Percentiles rank a stretch among this genome's conserved stretches.
phyloP scores from a whole-genome alignment of 2,113 vertebrate genomes.

The Grantiella picta region DNA sequence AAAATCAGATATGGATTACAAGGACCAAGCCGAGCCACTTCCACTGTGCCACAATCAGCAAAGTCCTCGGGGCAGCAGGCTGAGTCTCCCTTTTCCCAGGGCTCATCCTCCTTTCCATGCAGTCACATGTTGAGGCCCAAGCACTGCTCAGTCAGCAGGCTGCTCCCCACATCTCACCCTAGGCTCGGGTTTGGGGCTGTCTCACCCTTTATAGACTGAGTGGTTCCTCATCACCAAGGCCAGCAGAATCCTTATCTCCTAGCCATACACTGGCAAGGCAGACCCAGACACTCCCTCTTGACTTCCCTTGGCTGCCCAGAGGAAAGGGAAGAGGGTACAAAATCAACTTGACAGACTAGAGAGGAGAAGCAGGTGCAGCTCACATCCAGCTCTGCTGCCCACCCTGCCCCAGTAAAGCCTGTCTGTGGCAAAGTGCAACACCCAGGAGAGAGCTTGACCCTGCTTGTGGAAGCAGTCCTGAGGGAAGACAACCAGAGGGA shows the following conservation, averaged over 20 bases:
- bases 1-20: background rate
- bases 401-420: background rate
- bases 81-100: background rate
- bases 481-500: background rate
- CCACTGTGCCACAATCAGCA: background rate
- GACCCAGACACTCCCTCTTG: background rate
- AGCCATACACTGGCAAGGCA: fast-evolving
- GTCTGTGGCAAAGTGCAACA: background rate
- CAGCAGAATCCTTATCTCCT: background rate
- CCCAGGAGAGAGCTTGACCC: background rate
- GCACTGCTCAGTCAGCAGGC: background rate
- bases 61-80: background rate
- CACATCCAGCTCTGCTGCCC: background rate
- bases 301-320: background rate
- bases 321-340: background rate
- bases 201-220: background rate
- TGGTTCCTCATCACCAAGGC: background rate
- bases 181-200: background rate
- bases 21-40: background rate
- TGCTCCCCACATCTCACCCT: background rate
- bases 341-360: background rate
- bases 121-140: background rate
- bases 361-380: background rate
- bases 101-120: background rate
- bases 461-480: background rate